phyloP scores from a whole-genome alignment of 2,888 invertebrate genomes.

The Leptogaster cylindrica region DNA sequence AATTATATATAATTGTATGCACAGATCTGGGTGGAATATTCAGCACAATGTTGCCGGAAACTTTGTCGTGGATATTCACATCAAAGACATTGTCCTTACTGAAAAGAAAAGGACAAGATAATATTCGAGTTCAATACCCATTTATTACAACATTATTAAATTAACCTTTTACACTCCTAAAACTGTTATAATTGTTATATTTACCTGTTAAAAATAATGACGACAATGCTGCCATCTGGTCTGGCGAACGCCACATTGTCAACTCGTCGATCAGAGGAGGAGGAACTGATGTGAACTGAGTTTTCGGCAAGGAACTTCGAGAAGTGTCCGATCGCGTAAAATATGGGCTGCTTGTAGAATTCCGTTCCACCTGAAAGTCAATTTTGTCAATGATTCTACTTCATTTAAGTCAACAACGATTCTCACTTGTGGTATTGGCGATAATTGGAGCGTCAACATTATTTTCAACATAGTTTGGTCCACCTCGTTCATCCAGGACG shows the following conservation, averaged over 20 bases:
- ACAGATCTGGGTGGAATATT: slow-evolving; percentile 60
- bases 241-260: slow-evolving; percentile 64
- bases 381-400: not conserved
- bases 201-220: slow-evolving; percentile 67
- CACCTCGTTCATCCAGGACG: slow-evolving; percentile 74
- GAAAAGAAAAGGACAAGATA: slow-evolving; percentile 47
- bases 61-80: slow-evolving; percentile 58
- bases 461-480: slow-evolving; percentile 72
- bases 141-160: too few species aligned
- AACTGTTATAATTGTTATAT: slow-evolving; percentile 46
- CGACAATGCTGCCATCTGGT: slow-evolving; percentile 63
- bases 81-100: slow-evolving; percentile 56
- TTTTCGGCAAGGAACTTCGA: slow-evolving; percentile 73
- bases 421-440: slow-evolving; percentile 54
- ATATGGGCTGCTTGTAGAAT: slow-evolving; percentile 90
- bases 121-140: too few species aligned
- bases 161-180: too few species aligned
- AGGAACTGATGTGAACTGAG: slow-evolving; percentile 62
- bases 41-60: slow-evolving; percentile 56
- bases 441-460: slow-evolving; percentile 78
- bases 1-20: slow-evolving; percentile 62
- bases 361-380: slow-evolving; percentile 64
- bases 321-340: slow-evolving; percentile 82
- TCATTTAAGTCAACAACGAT: too few species aligned
- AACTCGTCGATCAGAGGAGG: slow-evolving; percentile 55